Base-by-base conservation (phyloP, 2,888 invertebrate genomes). In the Allygus modestus region DNA sequence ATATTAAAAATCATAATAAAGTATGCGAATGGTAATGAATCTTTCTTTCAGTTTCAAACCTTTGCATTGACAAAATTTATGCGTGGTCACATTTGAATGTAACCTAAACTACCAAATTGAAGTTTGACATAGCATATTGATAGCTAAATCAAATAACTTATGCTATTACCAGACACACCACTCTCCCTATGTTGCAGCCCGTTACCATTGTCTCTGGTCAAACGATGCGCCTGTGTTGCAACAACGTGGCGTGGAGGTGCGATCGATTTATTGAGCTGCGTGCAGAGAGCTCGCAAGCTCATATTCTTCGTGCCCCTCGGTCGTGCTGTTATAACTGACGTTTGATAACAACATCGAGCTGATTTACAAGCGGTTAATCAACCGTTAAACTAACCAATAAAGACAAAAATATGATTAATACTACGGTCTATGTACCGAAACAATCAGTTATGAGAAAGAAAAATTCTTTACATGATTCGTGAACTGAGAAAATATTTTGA, bases 251-350 rank as follows among this genome's bases (percentile, higher is more conserved):
- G n/a, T n/a, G n/a, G n/a, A n/a, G 11, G 51, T 23, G 2, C 20
- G 1, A 23, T 58, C 58, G 58, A 58, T 58, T 23, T 23, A 58
- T 58, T 17, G 51, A 58, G 23, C 17, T 69, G 69, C 69, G 69
- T 69, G 69, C 69, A 1, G 69, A 31, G 33, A n/a, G 33, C 33
- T 33, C 69, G 5, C 51, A 2, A 33, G 33, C 69, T 69, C 69
- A 69, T 69, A 69, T 69, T 69, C 69, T 69, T 69, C 69, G 69
- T 69, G 69, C 31, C 33, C 33, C 69, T 1, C 33, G 69, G 31
- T 69, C 69, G 69, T 69, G 69, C 33, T 12, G 17, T 9, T 37
- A 9, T 4, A 4, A 7, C 37, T n/a, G 9, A 37, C 37, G 5
- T n/a, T 23, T 23, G 58, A 58, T 58, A 58, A 58, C 20, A 23